Evolutionary conservation across 2,113 vertebrate species (phyloP).

Genomic region (Bungarus multicinctus): DNA sequence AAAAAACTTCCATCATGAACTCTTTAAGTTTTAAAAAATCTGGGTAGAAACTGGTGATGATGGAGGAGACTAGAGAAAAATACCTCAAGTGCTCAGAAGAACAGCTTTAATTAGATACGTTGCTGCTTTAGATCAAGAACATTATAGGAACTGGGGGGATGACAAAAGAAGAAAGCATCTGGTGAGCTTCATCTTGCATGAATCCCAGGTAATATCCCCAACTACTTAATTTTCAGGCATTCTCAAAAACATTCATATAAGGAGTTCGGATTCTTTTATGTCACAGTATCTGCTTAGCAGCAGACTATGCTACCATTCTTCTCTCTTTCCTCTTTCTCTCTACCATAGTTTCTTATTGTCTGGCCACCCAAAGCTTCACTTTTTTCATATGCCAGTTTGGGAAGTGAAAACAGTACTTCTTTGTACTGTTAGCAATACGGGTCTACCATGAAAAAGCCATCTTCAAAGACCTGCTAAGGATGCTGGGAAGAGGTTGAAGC

Average conservation of each 20-base stretch:
- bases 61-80: neutral
- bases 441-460: neutral
- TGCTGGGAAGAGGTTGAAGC: neutral
- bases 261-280: neutral
- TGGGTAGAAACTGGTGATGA: neutral
- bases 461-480: neutral
- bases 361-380: neutral
- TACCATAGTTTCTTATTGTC: neutral
- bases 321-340: neutral
- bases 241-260: neutral
- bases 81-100: neutral
- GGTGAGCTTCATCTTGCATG: neutral
- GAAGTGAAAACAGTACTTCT: neutral
- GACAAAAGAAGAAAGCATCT: neutral
- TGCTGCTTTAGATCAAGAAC: neutral
- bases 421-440: neutral
- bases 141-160: neutral
- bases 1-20: slow-evolving; percentile 25
- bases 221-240: neutral
- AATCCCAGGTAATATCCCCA: neutral
- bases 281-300: neutral
- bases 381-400: neutral
- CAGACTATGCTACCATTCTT: neutral
- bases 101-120: neutral
- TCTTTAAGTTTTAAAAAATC: neutral